Conservation (phyloP, 2,888 invertebrate genomes). For the Trilocha varians region DNA sequence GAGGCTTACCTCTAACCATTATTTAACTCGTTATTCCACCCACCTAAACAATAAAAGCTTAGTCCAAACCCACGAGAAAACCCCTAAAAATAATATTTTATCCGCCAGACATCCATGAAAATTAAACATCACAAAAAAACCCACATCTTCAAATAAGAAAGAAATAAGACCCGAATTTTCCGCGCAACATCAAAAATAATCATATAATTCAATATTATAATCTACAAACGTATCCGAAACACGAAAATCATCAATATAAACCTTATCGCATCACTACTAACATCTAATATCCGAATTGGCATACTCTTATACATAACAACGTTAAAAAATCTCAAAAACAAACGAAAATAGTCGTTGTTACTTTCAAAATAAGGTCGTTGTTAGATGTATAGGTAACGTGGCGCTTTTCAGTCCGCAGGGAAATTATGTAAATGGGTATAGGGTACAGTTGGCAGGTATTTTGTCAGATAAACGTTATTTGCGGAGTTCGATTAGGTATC, state of each 20-base stretch:
- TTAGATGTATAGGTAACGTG: background rate
- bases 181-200: background rate
- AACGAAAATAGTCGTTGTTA: slow-evolving; percentile 5
- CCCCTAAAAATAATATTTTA: too few species aligned
- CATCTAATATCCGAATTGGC: slow-evolving; percentile 30
- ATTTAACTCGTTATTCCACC: too few species aligned
- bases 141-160: background rate
- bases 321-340: slow-evolving; percentile 11
- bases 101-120: too few species aligned
- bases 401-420: slow-evolving; percentile 22
- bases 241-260: slow-evolving; percentile 23
- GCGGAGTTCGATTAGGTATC: slow-evolving; percentile 27
- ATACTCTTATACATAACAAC: slow-evolving; percentile 16
- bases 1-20: too few species aligned
- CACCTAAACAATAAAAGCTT: too few species aligned
- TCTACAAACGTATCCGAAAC: slow-evolving; percentile 20
- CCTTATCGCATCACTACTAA: slow-evolving; percentile 31
- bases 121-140: too few species aligned
- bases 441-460: slow-evolving; percentile 39
- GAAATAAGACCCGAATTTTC: slow-evolving; percentile 6
- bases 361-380: background rate
- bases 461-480: slow-evolving; percentile 41
- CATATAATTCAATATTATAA: slow-evolving; percentile 10
- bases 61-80: too few species aligned
- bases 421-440: slow-evolving; percentile 44